Conservation (phyloP, 2,888 invertebrate species). For the Octonoba sinensis region DNA sequence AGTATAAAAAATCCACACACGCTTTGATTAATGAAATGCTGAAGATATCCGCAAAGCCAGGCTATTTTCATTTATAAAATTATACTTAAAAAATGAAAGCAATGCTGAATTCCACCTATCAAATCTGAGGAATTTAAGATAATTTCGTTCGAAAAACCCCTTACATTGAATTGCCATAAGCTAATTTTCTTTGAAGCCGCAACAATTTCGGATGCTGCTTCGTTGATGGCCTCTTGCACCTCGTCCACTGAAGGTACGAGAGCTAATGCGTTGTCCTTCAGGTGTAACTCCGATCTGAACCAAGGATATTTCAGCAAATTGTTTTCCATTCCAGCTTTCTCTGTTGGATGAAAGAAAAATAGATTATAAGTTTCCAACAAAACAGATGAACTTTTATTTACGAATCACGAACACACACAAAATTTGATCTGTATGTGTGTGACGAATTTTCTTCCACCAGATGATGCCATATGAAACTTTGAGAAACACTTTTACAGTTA, state of each 20-base stretch:
- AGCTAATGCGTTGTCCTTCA: conserved; percentile 75
- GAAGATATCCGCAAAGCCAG: too few species aligned
- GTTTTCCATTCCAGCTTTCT: conserved; percentile 18
- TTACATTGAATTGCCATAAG: conserved; percentile 82
- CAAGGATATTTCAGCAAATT: conserved; percentile 30
- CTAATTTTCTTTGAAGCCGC: conserved; percentile 90
- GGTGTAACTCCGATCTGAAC: conserved; percentile 39
- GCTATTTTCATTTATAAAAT: too few species aligned
- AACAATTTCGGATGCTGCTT: conserved; percentile 86
- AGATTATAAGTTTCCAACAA: neutral
- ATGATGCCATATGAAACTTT: too few species aligned
- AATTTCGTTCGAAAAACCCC: neutral
- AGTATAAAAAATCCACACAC: too few species aligned
- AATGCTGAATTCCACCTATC: too few species aligned
- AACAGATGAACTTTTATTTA: neutral
- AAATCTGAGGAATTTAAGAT: too few species aligned
- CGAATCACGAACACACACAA: too few species aligned
- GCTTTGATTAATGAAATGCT: too few species aligned
- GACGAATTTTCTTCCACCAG: too few species aligned
- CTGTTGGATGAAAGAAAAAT: neutral
- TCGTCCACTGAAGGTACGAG: conserved; percentile 86
- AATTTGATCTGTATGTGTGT: too few species aligned
- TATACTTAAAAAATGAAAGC: too few species aligned
- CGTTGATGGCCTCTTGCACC: conserved; percentile 86
- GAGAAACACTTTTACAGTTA: too few species aligned